Evolutionary conservation across 2,113 vertebrate genomes (phyloP).

Genomic region (Serilophus lunatus): DNA sequence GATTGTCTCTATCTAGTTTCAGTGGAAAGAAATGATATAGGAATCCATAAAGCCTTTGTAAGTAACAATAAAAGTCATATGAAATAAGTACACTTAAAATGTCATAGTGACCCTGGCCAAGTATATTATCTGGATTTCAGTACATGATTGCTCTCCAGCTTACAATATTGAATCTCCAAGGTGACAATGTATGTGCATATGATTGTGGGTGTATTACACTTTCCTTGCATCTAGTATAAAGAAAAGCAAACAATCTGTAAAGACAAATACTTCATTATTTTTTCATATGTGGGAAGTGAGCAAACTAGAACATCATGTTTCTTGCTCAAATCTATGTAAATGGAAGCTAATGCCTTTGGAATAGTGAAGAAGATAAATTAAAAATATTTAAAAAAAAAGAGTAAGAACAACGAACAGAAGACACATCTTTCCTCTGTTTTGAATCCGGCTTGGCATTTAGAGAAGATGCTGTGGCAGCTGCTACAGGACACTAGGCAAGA

Average conservation of each 20-base stretch:
- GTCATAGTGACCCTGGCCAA: background rate
- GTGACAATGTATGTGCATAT: background rate
- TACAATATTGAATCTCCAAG: background rate
- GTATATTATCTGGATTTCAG: background rate
- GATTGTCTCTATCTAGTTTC: background rate
- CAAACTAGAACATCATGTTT: slow-evolving; percentile 19
- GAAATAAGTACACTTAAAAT: background rate
- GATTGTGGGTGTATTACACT: slow-evolving; percentile 38
- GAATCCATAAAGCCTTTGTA: background rate
- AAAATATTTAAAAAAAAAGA: background rate
- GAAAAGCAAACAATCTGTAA: slow-evolving; percentile 36
- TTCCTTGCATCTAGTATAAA: background rate
- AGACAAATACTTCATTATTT: slow-evolving; percentile 38
- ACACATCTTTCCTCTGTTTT: background rate
- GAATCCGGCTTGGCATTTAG: background rate
- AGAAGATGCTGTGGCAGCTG: background rate
- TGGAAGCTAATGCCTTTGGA: background rate
- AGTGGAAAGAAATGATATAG: background rate
- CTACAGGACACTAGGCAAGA: background rate
- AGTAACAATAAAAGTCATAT: background rate
- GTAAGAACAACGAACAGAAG: too few relatives aligned
- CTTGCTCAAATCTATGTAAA: slow-evolving; percentile 10
- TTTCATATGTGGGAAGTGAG: slow-evolving; percentile 1
- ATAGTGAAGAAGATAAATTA: background rate
- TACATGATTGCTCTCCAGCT: background rate